Conservation (phyloP, 1,140 invertebrate species). For the Neelides sp. region DNA sequence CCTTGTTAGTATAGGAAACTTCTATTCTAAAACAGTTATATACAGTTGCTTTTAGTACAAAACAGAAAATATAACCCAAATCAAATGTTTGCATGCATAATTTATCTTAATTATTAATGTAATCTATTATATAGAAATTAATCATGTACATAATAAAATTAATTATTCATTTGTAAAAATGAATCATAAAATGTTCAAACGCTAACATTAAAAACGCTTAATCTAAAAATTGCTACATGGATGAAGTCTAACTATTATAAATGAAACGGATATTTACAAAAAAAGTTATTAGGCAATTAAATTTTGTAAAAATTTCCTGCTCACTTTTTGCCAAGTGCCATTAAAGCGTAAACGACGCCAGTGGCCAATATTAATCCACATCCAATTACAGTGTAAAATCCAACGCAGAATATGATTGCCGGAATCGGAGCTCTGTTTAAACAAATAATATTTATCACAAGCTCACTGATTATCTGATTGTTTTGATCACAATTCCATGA, state of each 20-base stretch:
- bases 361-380: slow-evolving; percentile 75
- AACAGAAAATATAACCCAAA: slow-evolving; percentile 26
- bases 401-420: slow-evolving; percentile 63
- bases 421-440: slow-evolving; percentile 57
- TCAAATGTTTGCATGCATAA: no score
- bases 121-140: no score
- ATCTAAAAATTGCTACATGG: slow-evolving; percentile 29
- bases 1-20: neutral
- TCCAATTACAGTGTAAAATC: slow-evolving; percentile 64
- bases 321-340: slow-evolving; percentile 84
- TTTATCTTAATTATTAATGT: no score
- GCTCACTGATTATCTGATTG: no score
- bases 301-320: no score
- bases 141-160: no score
- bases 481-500: no score
- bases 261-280: neutral
- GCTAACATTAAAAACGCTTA: slow-evolving; percentile 20
- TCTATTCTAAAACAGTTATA: neutral
- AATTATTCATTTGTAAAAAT: no score
- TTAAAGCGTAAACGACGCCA: slow-evolving; percentile 81
- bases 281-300: neutral
- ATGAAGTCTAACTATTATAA: slow-evolving; percentile 28
- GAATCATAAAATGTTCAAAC: no score
- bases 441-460: slow-evolving; percentile 3
- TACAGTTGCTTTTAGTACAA: neutral